Percentiles rank a stretch among this genome's conserved stretches.
Conservation (phyloP, 2,113 vertebrate genomes). For the Glaucidium brasilianum region DNA sequence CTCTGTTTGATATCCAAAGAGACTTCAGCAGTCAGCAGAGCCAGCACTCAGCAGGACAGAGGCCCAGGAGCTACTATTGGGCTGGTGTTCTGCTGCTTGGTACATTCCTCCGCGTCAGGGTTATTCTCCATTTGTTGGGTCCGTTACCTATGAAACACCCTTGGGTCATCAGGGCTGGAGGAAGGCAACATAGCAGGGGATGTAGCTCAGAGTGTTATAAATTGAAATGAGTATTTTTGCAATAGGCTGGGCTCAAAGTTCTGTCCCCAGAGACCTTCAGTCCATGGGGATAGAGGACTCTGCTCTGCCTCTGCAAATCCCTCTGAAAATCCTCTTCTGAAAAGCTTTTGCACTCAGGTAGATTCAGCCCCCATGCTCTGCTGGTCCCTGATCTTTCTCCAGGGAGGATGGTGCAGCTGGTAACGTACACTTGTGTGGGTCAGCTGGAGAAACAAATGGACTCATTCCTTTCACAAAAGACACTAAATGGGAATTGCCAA, state of each 20-base stretch:
- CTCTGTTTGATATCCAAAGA: background rate
- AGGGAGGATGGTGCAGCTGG: accelerated
- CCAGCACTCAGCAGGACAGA: background rate
- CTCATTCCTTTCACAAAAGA: background rate
- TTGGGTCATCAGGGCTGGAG: background rate
- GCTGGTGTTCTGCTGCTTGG: background rate
- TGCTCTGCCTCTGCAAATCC: background rate
- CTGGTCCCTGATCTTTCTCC: background rate
- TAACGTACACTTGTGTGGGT: background rate
- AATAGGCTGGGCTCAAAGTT: background rate
- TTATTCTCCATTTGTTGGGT: background rate
- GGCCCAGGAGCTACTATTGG: background rate
- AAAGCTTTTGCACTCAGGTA: background rate
- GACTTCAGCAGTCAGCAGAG: background rate
- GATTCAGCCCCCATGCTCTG: background rate
- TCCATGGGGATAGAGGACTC: background rate
- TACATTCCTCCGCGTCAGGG: background rate
- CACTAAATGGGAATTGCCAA: background rate
- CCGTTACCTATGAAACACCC: background rate
- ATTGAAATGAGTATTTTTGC: background rate
- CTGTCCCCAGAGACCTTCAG: background rate
- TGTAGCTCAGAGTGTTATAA: background rate
- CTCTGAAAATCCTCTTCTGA: background rate
- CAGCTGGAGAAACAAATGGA: background rate
- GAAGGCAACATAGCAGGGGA: background rate